Evolutionary conservation across 2,113 vertebrate species (phyloP).

Genomic region (Benitochromis conjunctus): DNA sequence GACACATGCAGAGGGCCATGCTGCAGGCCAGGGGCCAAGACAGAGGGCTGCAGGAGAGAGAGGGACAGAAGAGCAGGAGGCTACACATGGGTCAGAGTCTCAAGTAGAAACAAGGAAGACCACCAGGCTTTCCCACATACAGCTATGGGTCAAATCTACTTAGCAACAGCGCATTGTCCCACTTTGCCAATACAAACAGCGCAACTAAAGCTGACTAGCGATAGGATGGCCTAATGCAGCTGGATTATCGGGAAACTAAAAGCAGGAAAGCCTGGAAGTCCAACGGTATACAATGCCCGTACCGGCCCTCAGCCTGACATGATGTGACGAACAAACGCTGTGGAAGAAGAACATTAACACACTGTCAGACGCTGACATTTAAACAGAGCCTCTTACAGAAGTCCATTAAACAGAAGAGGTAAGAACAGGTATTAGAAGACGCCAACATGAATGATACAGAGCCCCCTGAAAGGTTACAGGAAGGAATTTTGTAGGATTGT

Average conservation of each 20-base stretch:
- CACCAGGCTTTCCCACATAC: slow-evolving; percentile 52
- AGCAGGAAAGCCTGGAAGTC: slow-evolving; percentile 57
- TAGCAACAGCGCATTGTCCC: not conserved
- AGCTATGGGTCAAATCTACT: slow-evolving; percentile 12
- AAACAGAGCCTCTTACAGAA: not conserved
- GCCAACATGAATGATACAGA: not conserved
- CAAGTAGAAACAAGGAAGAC: slow-evolving; percentile 39
- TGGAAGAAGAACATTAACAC: slow-evolving; percentile 67
- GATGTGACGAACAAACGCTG: slow-evolving; percentile 76
- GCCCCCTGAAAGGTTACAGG: not conserved
- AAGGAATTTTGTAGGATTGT: not conserved
- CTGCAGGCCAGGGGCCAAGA: slow-evolving; percentile 65
- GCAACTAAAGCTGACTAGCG: slow-evolving; percentile 9
- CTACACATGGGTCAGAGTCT: slow-evolving; percentile 48
- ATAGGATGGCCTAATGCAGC: not conserved
- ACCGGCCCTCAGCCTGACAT: slow-evolving; percentile 74
- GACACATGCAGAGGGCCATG: slow-evolving; percentile 67
- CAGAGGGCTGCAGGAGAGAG: slow-evolving; percentile 61
- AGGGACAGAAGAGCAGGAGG: slow-evolving; percentile 32
- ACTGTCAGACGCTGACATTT: slow-evolving; percentile 19
- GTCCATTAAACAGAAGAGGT: not conserved
- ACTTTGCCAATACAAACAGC: not conserved
- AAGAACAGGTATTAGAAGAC: not conserved
- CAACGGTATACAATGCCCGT: slow-evolving; percentile 57
- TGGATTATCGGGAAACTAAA: not conserved